Conservation (phyloP, 1,140 invertebrate genomes). For the Acromyrmex heyeri region DNA sequence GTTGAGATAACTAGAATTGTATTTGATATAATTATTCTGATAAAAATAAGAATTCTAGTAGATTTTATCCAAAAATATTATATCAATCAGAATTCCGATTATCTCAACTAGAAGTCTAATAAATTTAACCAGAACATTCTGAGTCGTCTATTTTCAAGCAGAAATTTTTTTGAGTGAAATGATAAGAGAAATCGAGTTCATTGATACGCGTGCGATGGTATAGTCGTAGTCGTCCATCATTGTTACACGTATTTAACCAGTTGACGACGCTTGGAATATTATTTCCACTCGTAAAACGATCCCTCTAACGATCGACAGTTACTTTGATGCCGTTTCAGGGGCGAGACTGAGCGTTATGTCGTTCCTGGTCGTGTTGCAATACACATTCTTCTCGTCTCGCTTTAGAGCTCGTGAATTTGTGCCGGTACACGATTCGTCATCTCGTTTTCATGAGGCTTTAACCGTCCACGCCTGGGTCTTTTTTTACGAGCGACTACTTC, state of each 20-base stretch:
- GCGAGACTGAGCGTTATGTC: conserved; percentile 21
- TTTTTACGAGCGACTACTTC: conserved; percentile 45
- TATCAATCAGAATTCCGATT: too few relatives aligned
- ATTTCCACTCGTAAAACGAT: conserved; percentile 75
- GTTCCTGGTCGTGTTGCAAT: conserved; percentile 20
- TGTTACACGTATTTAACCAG: conserved; percentile 74
- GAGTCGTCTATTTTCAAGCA: too few relatives aligned
- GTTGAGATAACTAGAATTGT: too few relatives aligned
- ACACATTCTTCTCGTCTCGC: conserved; percentile 22
- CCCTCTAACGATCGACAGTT: conserved; percentile 72
- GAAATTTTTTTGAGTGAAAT: too few relatives aligned
- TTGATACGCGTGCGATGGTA: conserved; percentile 2
- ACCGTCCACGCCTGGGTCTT: neutral
- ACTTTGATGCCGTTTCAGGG: conserved; percentile 61
- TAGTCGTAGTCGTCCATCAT: conserved; percentile 61
- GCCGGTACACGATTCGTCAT: conserved; percentile 61
- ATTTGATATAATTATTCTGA: too few relatives aligned
- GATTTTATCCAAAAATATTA: too few relatives aligned
- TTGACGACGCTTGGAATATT: conserved; percentile 65
- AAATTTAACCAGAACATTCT: too few relatives aligned
- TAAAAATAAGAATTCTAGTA: too few relatives aligned
- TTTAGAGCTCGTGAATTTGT: neutral
- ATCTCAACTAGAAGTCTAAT: too few relatives aligned
- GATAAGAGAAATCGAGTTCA: neutral
- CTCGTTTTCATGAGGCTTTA: conserved; percentile 67